Evolutionary conservation across 2,797 vertebrate species (phyloP), one percentile per base, ranked within the genome.

Genomic region (Amniataba percoides): DNA sequence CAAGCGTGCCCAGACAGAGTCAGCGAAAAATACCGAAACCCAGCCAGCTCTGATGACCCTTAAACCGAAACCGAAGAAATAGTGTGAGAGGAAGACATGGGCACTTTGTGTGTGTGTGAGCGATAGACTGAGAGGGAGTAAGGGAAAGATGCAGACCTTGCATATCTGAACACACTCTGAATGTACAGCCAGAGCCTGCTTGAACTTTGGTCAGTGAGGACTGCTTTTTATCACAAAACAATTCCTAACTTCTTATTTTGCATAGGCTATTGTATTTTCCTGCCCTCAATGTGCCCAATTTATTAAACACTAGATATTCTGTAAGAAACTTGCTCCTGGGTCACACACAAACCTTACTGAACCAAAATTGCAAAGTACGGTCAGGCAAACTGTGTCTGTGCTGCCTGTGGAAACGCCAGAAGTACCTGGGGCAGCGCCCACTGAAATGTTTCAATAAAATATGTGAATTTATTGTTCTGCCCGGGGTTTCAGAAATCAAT

Each of bases 1-100:
- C 85, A 89, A 83, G 88, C 81, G 63, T 93, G 86, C 60, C 81
- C 80, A 69, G 71, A 72, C 55, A 71, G 73, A 87, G 86, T 92
- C 88, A 90, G 87, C 82, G 21, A 66, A 78, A 58, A 90, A 83
- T 9, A 78, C 39, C 10, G 45, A 82, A 65, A 85, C 87, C 60
- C 9, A 64, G 55, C 16, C 64, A 51, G 48, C 49, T 81, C 56
- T 69, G 60, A 84, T 90, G 83, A 88, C 78, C 83, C 67, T 76
- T 40, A 16, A 60, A 83, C 59, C 72, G 70, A 84, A 74, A 79
- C 5, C 42, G 1, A 39, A 56, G 31, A 43, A 61, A 40, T 0
- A 15, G 19, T 42, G 36, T 15, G 23, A 19, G 51, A 55, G 34
- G 34, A 53, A 62, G 53, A 58, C 13, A 43, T 25, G 64, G 27